Percentiles rank a stretch among this genome's conserved stretches.
Evolutionary conservation across 2,113 vertebrate species (phyloP).

Genomic region (Dipodomys stephensi): DNA sequence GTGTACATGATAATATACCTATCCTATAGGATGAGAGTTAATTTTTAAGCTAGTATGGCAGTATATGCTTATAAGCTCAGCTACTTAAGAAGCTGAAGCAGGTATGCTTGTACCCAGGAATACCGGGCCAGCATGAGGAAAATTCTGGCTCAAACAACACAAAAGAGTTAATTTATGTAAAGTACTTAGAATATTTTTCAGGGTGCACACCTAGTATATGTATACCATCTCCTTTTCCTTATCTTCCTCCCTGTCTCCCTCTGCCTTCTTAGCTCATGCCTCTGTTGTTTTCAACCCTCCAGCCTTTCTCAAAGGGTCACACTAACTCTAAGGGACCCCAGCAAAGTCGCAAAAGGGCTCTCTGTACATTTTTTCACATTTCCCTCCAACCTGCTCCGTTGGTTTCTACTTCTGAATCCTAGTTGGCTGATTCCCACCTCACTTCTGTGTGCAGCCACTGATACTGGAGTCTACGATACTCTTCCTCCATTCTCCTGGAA

Average conservation of each 20-base stretch:
- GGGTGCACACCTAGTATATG: background rate
- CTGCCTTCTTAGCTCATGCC: background rate
- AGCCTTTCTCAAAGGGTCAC: background rate
- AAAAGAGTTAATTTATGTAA: background rate
- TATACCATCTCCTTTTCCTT: background rate
- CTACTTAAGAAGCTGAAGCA: background rate
- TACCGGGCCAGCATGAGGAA: background rate
- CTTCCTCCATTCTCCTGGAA: background rate
- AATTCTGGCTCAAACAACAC: background rate
- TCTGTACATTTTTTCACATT: background rate
- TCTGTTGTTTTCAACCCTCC: background rate
- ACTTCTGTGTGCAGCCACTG: background rate
- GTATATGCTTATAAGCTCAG: background rate
- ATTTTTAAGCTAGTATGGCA: background rate
- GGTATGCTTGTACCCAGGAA: background rate
- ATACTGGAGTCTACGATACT: background rate
- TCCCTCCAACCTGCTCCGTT: background rate
- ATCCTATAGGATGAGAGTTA: background rate
- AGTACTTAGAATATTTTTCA: background rate
- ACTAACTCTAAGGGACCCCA: background rate
- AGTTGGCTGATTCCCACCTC: background rate
- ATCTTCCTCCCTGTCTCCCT: background rate
- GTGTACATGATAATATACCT: slow-evolving; percentile 6
- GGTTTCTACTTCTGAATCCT: background rate
- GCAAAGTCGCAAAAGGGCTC: background rate